phyloP scores from a whole-genome alignment of 2,797 vertebrate genomes.

The Cossypha heuglini region DNA sequence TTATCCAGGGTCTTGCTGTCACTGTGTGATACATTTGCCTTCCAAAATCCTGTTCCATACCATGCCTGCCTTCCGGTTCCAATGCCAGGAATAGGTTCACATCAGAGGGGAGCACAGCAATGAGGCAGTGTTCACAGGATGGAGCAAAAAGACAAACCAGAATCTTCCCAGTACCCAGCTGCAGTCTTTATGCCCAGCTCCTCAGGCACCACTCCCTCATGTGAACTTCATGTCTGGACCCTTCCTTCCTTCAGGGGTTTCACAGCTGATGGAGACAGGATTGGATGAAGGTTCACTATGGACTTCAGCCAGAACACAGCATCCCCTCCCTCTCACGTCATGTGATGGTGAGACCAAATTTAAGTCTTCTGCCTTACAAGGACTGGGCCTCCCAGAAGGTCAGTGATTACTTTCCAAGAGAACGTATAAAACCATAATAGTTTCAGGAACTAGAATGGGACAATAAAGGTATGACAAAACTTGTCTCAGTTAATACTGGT shows the following conservation, averaged over 20 bases:
- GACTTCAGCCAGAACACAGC: neutral
- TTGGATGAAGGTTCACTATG: neutral
- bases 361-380: neutral
- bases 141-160: neutral
- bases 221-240: fast-evolving
- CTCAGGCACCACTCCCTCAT: neutral
- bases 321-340: neutral
- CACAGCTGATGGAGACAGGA: neutral
- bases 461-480: neutral
- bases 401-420: neutral
- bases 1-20: neutral
- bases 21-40: fast-evolving
- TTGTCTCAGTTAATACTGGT: neutral
- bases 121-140: fast-evolving
- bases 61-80: neutral
- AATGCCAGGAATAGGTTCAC: neutral
- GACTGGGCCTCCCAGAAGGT: neutral
- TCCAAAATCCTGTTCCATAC: neutral
- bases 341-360: neutral
- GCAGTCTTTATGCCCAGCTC: neutral
- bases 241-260: neutral
- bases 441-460: neutral
- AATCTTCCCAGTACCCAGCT: neutral
- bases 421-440: neutral
- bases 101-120: neutral